Evolutionary conservation across 23 tunicate species (phyloP), one percentile per base, ranked within the genome.

Genomic region (Halocynthia aurantium): DNA sequence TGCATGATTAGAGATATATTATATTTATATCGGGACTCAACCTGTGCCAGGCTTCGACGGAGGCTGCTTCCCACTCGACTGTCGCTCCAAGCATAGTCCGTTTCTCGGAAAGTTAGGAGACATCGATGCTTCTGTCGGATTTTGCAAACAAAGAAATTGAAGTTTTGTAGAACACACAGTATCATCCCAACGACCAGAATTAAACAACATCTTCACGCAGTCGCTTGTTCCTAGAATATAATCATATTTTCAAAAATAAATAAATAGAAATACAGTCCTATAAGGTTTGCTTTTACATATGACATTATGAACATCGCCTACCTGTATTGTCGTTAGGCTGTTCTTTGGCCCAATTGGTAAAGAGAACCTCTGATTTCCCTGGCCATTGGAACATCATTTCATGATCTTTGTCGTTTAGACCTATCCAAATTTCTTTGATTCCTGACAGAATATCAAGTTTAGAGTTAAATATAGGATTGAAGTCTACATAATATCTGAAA

Each of bases 321-420:
- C 98, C 98, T 65, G 52, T 67, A 6, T 67, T 75, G 52, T 92
- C 92, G 75, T 81, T 82, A 2, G 98, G 98, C 80, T 92, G 92
- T 8, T 92, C 88, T 69, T 78, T 82, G 6, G 67, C 98, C 98
- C 98, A 92, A 69, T 86, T 51, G 5, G 98, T 92, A 69, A 86
- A 92, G 54, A 85, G 86, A 12, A 90, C 93, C 49, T 62, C 53
- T 7, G 51, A 55, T 22, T 92, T 86, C 0, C 77, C 52, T 44
- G 81, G 85, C 97, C 97, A 91, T 0, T 31, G 76, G 78, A 92
- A 92, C 57, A 52, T 53, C 98, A 92, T 92, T 76, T 92, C 98
- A 76, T 92, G 98, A 12, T 73, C 55, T 5, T 73, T 78, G 81
- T 92, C 98, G 66, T 92, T 92, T 70, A 92, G 64, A 11, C 98